A percentile compares a stretch with the other conserved stretches of the same genome.
Conservation (phyloP, 2,113 vertebrate genomes). For the Barnardius zonarius region DNA sequence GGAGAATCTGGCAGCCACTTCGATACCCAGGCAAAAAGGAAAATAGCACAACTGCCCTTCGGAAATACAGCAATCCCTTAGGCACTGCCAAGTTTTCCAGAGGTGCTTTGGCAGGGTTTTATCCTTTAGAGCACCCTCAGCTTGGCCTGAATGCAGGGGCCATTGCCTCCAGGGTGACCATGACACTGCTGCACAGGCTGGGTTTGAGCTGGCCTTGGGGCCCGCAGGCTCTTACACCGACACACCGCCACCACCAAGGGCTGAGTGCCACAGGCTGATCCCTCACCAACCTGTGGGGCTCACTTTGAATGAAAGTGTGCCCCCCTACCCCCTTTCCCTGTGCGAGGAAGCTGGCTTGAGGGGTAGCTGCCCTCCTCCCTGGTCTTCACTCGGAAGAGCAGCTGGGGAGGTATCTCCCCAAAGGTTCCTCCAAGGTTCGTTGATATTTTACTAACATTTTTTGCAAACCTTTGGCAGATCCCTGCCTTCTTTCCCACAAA, state of each 20-base stretch:
- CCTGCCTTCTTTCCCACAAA: background rate
- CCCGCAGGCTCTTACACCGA: accelerated
- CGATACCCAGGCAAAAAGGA: background rate
- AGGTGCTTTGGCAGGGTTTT: background rate
- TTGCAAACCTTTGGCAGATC: background rate
- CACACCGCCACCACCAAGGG: background rate
- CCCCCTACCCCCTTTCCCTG: background rate
- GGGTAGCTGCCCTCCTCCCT: background rate
- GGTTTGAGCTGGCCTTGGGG: background rate
- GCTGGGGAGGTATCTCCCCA: background rate
- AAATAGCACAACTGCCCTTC: background rate
- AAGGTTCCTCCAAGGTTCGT: background rate
- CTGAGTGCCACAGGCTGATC: background rate
- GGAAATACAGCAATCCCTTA: background rate
- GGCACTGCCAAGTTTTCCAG: background rate
- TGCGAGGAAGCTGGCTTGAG: background rate
- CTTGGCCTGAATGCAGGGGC: background rate
- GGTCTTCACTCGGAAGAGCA: background rate
- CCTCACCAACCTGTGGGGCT: background rate
- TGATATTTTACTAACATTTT: background rate
- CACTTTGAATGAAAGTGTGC: background rate
- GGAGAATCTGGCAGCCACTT: background rate
- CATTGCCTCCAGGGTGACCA: background rate
- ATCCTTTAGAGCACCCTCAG: background rate
- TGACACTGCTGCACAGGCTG: background rate